Evolutionary conservation across 2,113 vertebrate genomes (phyloP).

Genomic region (Corynorhinus townsendii): DNA sequence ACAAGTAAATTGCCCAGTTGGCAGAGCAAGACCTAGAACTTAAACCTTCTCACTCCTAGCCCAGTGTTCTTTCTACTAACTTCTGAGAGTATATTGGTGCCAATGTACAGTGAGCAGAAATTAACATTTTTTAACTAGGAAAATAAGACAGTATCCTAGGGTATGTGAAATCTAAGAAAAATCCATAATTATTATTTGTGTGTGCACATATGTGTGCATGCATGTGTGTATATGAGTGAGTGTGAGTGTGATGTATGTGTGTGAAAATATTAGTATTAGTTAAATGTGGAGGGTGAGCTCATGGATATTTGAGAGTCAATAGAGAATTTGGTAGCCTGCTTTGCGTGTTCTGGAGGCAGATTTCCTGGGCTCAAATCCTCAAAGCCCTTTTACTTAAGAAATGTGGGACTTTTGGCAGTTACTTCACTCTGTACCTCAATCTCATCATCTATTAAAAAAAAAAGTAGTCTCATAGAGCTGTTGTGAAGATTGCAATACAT

Average conservation of each 20-base stretch:
- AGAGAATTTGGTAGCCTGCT: background rate
- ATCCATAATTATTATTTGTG: background rate
- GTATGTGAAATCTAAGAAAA: background rate
- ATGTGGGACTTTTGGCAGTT: background rate
- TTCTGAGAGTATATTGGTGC: background rate
- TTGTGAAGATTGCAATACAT: background rate
- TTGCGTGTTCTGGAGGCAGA: background rate
- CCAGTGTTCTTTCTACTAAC: background rate
- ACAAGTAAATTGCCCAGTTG: background rate
- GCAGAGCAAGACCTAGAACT: background rate
- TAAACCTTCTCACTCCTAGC: background rate
- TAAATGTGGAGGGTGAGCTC: background rate
- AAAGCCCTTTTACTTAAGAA: background rate
- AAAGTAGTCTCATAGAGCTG: background rate
- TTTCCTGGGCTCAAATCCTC: background rate
- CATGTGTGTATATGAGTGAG: background rate
- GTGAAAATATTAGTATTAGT: background rate
- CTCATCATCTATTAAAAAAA: background rate
- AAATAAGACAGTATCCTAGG: background rate
- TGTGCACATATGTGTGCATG: background rate
- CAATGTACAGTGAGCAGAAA: background rate
- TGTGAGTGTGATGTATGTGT: background rate
- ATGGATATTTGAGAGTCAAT: background rate
- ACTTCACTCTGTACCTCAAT: background rate
- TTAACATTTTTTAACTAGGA: background rate